Base-by-base conservation (phyloP, 1,140 invertebrate genomes). In the Episyrphus balteatus region DNA sequence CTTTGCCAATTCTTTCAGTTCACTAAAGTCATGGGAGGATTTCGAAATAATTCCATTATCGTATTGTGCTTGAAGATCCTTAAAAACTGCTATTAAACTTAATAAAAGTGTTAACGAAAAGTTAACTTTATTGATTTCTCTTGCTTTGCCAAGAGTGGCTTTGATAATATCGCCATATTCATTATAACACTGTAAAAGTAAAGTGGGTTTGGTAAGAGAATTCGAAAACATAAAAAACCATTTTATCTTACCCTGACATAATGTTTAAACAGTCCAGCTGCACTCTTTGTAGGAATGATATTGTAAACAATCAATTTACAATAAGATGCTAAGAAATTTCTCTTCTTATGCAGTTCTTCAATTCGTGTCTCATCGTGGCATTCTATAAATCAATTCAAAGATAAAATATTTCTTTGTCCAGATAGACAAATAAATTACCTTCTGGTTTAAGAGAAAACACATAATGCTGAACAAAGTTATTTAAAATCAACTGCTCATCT, bases 101-200 rank as follows among this genome's bases (percentile, higher is more conserved):
- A 92, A 73, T 40, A 90, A 84, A 79, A 99, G 92, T 5, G 92
- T 97, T 53, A 94, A 76, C 5, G 94, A 93, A 71, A 94, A 98
- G 61, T 88, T 87, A 1, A 93, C 84, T 75, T 97, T 98, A 73
- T 96, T 97, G 42, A 98, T 97, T 71, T 99, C 96, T 52, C 94
- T 76, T 2, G 92, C 90, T 73, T 98, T 98, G 44, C 89, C 87
- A 53, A 99, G 72, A 2, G 95, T 97, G 11, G 88, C 84, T 74
- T 99, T 99, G 44, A 99, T 97, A 45, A 99, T 99, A 69, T 99
- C 96, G n/a, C 96, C 96, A 75, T 97, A 99, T 69, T 98, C 92
- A 68, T 95, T 95, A 66, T 96, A 98, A 68, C 91, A 96, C 81
- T 90, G 67, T 40, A 70, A 68, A 51, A 17, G 33, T 13, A 7